Percentiles rank a stretch among this genome's conserved stretches.
phyloP scores from a whole-genome alignment of 2,797 vertebrate genomes.

The Sebastolobus altivelis region DNA sequence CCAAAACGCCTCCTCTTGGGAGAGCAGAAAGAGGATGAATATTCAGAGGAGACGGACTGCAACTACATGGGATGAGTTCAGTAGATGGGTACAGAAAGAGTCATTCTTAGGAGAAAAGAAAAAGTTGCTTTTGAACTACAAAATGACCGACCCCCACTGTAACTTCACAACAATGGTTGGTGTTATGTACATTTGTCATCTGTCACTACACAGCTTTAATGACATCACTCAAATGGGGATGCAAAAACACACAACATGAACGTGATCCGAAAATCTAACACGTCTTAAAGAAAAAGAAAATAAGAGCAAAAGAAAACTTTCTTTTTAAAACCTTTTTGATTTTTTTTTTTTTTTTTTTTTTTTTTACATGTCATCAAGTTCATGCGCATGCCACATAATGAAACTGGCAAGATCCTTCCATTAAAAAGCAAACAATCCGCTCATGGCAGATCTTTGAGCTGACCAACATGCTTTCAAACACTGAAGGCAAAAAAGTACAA shows the following conservation, averaged over 20 bases:
- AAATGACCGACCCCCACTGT: conserved; percentile 65
- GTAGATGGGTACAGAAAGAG: conserved; percentile 78
- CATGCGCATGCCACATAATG: conserved; percentile 85
- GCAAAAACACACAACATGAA: conserved; percentile 80
- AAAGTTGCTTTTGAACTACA: conserved; percentile 78
- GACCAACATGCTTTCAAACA: conserved; percentile 73
- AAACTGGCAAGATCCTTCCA: conserved; percentile 86
- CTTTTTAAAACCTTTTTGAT: conserved; percentile 49
- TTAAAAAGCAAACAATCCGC: conserved; percentile 80
- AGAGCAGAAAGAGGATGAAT: conserved; percentile 61
- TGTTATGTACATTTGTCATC: conserved; percentile 85
- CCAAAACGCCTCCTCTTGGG: conserved; percentile 52
- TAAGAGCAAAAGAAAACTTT: conserved; percentile 65
- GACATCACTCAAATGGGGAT: conserved; percentile 80
- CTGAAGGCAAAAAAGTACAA: conserved; percentile 72
- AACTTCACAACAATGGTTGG: conserved; percentile 80
- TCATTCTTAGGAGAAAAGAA: conserved; percentile 74
- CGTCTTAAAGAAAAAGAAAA: conserved; percentile 65
- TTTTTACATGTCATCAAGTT: conserved; percentile 82
- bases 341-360: conserved; percentile 30
- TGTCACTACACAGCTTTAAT: conserved; percentile 78
- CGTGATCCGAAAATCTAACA: conserved; percentile 71
- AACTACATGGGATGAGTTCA: conserved; percentile 79
- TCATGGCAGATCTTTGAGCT: conserved; percentile 63
- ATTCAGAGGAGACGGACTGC: conserved; percentile 68